A percentile compares a stretch with the other conserved stretches of the same genome.
Conservation (phyloP, 2,797 vertebrate genomes). For the Todus mexicanus region DNA sequence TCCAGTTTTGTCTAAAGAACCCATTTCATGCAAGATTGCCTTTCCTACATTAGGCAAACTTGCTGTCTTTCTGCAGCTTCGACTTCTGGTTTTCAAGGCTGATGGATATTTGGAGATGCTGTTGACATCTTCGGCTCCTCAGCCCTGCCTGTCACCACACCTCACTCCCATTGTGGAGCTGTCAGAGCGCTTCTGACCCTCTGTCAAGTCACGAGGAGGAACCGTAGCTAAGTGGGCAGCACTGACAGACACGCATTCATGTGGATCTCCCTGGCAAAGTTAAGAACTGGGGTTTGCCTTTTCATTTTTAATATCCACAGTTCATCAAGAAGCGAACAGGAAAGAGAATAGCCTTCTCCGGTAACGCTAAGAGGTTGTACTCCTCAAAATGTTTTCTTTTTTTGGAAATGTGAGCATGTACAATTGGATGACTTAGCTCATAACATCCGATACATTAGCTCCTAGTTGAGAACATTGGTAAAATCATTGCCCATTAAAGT, state of each 20-base stretch:
- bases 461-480: background rate
- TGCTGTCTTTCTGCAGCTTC: background rate
- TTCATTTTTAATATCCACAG: constrained; percentile 27
- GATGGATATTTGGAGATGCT: background rate
- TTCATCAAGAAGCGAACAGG: background rate
- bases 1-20: background rate
- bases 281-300: constrained; percentile 7
- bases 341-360: background rate
- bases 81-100: background rate
- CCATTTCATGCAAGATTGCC: background rate
- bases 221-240: constrained; percentile 30
- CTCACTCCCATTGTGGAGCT: constrained; percentile 31
- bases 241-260: constrained; percentile 40
- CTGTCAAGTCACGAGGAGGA: background rate
- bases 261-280: background rate
- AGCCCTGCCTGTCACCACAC: constrained; percentile 2
- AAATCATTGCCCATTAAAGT: background rate
- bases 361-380: background rate
- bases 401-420: background rate
- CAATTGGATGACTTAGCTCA: background rate
- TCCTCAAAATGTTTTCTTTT: background rate
- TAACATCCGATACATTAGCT: background rate
- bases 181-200: constrained; percentile 42
- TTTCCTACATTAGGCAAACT: background rate
- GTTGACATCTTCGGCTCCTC: background rate